Conservation (phyloP, 2,888 invertebrate genomes). For the Scaptomyza reducta region DNA sequence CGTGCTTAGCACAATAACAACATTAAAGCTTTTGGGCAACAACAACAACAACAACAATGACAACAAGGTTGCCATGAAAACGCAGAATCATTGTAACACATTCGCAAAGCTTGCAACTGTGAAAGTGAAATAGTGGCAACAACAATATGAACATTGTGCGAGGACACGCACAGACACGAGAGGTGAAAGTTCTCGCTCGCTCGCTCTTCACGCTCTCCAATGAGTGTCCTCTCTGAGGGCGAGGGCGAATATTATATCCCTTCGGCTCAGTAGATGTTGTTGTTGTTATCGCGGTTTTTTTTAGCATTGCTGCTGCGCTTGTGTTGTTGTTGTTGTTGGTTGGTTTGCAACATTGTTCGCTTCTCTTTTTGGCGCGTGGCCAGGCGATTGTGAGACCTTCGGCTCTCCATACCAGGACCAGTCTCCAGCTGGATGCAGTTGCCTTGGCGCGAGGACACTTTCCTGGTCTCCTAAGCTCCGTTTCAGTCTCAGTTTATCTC, state of each 20-base stretch:
- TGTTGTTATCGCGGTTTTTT: conserved; percentile 37
- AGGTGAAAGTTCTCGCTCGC: conserved; percentile 55
- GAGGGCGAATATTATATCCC: conserved; percentile 47
- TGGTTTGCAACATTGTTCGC: conserved; percentile 67
- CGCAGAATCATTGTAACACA: conserved; percentile 76
- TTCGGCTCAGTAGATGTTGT: conserved; percentile 32
- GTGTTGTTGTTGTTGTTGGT: conserved; percentile 28
- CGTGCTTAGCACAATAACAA: conserved; percentile 74
- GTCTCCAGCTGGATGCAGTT: conserved; percentile 67
- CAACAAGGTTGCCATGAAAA: conserved; percentile 62
- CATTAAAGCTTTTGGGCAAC: conserved; percentile 51
- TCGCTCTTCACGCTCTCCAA: conserved; percentile 30
- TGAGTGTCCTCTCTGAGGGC: conserved; percentile 27
- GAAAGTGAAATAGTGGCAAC: conserved; percentile 73
- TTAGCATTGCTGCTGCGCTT: conserved; percentile 23
- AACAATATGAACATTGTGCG: conserved; percentile 58
- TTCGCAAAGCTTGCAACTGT: conserved; percentile 32
- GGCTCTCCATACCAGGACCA: conserved; percentile 29
- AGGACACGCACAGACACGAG: conserved; percentile 66
- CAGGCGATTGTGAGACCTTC: conserved; percentile 20
- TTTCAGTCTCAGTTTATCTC: conserved; percentile 79
- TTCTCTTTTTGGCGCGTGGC: conserved; percentile 70
- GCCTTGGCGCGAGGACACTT: conserved; percentile 48
- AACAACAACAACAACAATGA: conserved; percentile 12
- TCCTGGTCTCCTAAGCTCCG: conserved; percentile 39